Evolutionary conservation across 2,888 invertebrate species (phyloP).

Genomic region (Patella pellucida): DNA sequence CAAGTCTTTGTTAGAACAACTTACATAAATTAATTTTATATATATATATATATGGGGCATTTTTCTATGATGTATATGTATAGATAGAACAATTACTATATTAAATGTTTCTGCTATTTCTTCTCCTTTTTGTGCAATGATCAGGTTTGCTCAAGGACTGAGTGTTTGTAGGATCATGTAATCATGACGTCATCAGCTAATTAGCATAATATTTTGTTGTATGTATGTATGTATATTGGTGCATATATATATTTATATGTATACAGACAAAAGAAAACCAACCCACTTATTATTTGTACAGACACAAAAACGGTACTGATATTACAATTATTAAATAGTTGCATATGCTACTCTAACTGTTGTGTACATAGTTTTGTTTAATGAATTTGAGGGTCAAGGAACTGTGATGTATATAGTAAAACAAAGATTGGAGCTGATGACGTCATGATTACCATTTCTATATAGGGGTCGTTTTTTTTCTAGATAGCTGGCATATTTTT

Average conservation of each 20-base stretch:
- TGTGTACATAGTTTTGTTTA: too few species aligned
- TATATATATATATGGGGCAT: background rate
- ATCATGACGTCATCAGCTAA: constrained; percentile 4
- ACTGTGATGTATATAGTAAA: background rate
- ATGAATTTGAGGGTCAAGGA: background rate
- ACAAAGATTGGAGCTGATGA: background rate
- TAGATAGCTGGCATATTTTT: constrained; percentile 10
- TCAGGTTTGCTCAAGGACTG: constrained; percentile 10
- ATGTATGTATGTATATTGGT: background rate
- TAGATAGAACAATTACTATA: constrained; percentile 4
- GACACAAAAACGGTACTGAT: too few species aligned
- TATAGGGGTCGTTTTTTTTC: background rate
- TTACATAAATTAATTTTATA: background rate
- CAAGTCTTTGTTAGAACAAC: background rate
- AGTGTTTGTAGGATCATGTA: background rate
- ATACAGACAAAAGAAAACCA: too few species aligned
- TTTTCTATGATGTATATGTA: background rate
- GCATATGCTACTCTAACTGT: too few species aligned
- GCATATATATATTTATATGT: background rate
- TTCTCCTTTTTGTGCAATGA: constrained; percentile 10
- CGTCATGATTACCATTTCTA: background rate
- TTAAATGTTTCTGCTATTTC: background rate
- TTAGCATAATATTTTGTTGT: background rate
- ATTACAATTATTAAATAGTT: too few species aligned
- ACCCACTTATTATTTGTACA: too few species aligned